Evolutionary conservation across 2,113 vertebrate species (phyloP).

Genomic region (Lophotis ruficrista): DNA sequence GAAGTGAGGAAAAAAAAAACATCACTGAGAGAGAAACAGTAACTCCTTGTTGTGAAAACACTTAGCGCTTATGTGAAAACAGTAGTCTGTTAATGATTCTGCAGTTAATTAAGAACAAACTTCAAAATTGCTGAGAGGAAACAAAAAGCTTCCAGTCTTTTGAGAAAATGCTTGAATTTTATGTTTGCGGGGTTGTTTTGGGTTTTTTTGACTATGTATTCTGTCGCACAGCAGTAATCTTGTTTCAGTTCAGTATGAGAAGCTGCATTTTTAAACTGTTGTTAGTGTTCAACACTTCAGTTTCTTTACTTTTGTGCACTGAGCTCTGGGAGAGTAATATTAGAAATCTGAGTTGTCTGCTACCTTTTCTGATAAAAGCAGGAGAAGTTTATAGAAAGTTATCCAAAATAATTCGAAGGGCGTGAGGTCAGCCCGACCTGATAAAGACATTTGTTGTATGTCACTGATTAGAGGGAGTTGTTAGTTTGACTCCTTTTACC

Average conservation of each 20-base stretch:
- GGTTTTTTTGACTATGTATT: neutral
- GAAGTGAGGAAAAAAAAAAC: neutral
- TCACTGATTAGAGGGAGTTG: neutral
- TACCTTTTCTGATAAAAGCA: neutral
- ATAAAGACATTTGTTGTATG: constrained; percentile 10
- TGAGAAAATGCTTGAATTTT: neutral
- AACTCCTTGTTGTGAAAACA: constrained; percentile 46
- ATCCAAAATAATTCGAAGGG: neutral
- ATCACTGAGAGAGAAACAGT: constrained; percentile 60
- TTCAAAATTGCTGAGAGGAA: neutral
- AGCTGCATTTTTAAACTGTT: neutral
- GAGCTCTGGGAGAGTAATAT: rapidly evolving
- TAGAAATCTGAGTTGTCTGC: neutral
- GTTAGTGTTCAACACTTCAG: neutral
- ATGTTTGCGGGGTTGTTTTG: too few species aligned
- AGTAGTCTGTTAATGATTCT: neutral
- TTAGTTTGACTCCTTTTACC: neutral
- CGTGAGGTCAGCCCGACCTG: neutral
- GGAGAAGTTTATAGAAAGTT: neutral
- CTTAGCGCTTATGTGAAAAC: constrained; percentile 36
- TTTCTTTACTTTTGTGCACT: neutral
- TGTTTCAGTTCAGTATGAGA: neutral
- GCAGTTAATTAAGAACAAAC: constrained; percentile 6
- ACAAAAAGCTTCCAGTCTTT: neutral
- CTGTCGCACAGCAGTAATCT: neutral